Conservation (phyloP, 2,888 invertebrate species). For the Stenodema calcarata region DNA sequence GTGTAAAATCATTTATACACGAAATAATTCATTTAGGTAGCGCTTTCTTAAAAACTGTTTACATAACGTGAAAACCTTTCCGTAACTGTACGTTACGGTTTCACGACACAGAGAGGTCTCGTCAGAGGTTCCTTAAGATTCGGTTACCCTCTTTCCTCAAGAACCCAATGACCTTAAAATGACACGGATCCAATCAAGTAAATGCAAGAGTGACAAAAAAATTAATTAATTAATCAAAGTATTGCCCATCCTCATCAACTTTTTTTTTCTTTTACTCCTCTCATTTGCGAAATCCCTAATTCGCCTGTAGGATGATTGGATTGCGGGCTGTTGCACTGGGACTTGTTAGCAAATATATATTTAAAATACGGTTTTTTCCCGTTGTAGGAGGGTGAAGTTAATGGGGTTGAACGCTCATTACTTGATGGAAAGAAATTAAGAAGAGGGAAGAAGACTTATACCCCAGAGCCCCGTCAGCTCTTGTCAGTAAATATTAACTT, state of each 20-base stretch:
- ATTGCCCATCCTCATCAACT: background rate
- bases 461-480: constrained; percentile 20
- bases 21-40: too few relatives aligned
- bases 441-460: background rate
- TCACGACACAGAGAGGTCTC: too few relatives aligned
- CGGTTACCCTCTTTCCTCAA: too few relatives aligned
- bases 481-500: constrained; percentile 22
- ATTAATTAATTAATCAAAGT: background rate
- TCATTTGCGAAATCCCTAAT: background rate
- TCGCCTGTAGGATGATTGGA: constrained; percentile 26
- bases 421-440: constrained; percentile 31
- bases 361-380: background rate
- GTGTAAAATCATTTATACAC: too few relatives aligned
- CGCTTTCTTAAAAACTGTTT: too few relatives aligned
- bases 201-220: background rate
- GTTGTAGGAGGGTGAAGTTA: constrained; percentile 6
- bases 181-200: background rate
- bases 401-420: constrained; percentile 38
- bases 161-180: too few relatives aligned
- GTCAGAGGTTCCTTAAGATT: too few relatives aligned
- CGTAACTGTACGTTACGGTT: too few relatives aligned
- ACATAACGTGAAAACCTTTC: too few relatives aligned
- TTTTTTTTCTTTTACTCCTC: background rate
- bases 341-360: constrained; percentile 36
- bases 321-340: constrained; percentile 38